Conservation (phyloP, 1,140 invertebrate species). For the Drosophila mauritiana region DNA sequence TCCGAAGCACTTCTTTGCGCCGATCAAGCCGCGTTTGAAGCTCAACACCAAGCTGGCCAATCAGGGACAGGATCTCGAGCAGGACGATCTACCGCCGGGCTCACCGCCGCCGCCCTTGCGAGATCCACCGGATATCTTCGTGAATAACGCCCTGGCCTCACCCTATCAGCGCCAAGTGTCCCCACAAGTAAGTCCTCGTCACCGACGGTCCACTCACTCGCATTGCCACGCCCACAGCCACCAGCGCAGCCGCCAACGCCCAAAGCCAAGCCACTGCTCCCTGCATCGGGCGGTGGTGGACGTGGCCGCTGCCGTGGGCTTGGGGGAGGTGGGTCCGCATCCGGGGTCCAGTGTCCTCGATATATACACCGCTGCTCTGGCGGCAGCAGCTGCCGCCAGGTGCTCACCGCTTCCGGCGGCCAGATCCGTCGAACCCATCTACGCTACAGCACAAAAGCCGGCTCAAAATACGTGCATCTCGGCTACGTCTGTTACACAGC, state of each 20-base stretch:
- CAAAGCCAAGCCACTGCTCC: slow-evolving; percentile 46
- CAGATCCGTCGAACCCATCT: slow-evolving; percentile 68
- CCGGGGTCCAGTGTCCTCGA: slow-evolving; percentile 61
- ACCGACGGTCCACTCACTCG: slow-evolving; percentile 46
- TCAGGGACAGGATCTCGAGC: slow-evolving; percentile 25
- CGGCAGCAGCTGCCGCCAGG: slow-evolving; percentile 56
- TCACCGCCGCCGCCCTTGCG: slow-evolving; percentile 65
- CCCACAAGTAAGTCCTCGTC: slow-evolving; percentile 81
- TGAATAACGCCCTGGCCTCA: slow-evolving; percentile 76
- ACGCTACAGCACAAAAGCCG: slow-evolving; percentile 82
- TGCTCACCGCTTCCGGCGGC: slow-evolving; percentile 46
- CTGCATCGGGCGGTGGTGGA: slow-evolving; percentile 69
- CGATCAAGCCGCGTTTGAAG: slow-evolving; percentile 80
- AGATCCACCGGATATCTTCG: slow-evolving; percentile 79
- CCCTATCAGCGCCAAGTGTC: slow-evolving; percentile 74
- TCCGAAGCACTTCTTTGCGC: slow-evolving; percentile 83
- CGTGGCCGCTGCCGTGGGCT: slow-evolving; percentile 70
- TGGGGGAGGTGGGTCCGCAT: slow-evolving; percentile 40
- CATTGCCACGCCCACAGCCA: slow-evolving; percentile 57
- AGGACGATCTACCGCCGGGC: slow-evolving; percentile 52
- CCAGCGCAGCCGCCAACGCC: slow-evolving; percentile 36
- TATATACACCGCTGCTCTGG: slow-evolving; percentile 68
- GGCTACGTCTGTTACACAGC: slow-evolving; percentile 67
- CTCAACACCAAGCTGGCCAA: slow-evolving; percentile 78
- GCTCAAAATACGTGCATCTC: slow-evolving; percentile 66